phyloP scores from a whole-genome alignment of 2,113 vertebrate genomes.

The Syrrhaptes paradoxus region DNA sequence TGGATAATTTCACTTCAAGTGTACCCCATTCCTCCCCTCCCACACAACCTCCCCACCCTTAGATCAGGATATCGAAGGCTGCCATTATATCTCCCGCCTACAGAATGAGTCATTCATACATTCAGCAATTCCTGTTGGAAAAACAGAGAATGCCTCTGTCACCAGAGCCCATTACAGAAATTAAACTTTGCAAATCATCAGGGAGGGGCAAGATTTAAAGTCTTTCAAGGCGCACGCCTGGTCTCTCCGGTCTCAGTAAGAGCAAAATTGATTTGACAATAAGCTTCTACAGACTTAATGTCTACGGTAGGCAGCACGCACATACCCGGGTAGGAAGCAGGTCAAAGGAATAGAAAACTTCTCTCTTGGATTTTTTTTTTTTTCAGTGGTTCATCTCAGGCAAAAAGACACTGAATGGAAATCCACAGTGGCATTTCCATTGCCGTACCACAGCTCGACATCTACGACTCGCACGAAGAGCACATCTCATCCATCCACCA shows the following conservation, averaged over 20 bases:
- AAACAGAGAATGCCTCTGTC: conserved; percentile 38
- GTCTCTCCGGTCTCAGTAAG: not conserved
- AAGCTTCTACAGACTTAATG: conserved; percentile 2
- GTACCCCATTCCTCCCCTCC: not conserved
- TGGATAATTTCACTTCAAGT: conserved; percentile 22
- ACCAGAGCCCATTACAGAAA: conserved; percentile 65
- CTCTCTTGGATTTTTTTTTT: not conserved
- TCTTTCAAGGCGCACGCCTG: conserved; percentile 32
- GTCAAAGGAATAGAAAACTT: not conserved
- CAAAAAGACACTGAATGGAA: not conserved
- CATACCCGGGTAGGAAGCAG: not conserved
- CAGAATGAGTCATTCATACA: conserved; percentile 54
- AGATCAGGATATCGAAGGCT: conserved; percentile 61
- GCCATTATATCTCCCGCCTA: conserved; percentile 44
- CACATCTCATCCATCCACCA: accelerated
- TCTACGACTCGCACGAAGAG: not conserved
- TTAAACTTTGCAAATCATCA: conserved; percentile 74
- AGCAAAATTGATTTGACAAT: conserved; percentile 49
- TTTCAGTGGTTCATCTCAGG: not conserved
- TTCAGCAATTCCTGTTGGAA: conserved; percentile 68
- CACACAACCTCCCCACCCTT: conserved; percentile 24
- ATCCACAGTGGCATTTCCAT: not conserved
- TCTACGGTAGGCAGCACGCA: not conserved
- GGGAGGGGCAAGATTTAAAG: conserved; percentile 60
- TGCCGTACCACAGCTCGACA: not conserved